phyloP scores from a whole-genome alignment of 2,797 vertebrate species.

The Channa striata region DNA sequence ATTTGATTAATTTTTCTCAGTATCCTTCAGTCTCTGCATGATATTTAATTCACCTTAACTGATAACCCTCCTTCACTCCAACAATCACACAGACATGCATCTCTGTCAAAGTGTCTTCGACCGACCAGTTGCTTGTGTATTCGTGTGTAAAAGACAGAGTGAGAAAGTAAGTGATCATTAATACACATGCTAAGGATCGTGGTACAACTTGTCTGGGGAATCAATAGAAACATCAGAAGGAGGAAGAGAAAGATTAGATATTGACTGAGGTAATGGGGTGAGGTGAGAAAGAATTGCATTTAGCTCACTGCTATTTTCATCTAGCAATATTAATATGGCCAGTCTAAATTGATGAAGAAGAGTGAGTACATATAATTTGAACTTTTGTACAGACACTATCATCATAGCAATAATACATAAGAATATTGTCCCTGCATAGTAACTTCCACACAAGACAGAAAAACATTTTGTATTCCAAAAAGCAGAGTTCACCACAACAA shows the following conservation, averaged over 20 bases:
- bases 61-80: constrained; percentile 33
- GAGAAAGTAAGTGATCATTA: constrained; percentile 50
- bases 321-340: constrained; percentile 26
- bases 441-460: background rate
- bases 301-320: constrained; percentile 51
- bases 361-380: background rate
- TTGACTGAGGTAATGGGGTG: constrained; percentile 70
- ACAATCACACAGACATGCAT: constrained; percentile 25
- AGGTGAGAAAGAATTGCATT: constrained; percentile 59
- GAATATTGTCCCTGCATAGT: background rate
- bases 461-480: background rate
- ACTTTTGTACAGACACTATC: constrained; percentile 2
- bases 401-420: constrained; percentile 10
- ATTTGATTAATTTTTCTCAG: background rate
- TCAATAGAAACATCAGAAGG: constrained; percentile 68
- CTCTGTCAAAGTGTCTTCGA: constrained; percentile 38
- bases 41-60: constrained; percentile 28
- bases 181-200: constrained; percentile 68
- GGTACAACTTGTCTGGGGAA: constrained; percentile 54
- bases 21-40: constrained; percentile 16
- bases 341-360: constrained; percentile 16
- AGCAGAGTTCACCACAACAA: background rate
- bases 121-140: constrained; percentile 24
- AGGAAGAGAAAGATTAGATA: constrained; percentile 69
- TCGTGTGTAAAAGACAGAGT: constrained; percentile 11